A percentile compares a stretch with the other conserved stretches of the same genome.
Conservation (phyloP, 2,797 vertebrate species). For the Dicrostonyx torquatus region DNA sequence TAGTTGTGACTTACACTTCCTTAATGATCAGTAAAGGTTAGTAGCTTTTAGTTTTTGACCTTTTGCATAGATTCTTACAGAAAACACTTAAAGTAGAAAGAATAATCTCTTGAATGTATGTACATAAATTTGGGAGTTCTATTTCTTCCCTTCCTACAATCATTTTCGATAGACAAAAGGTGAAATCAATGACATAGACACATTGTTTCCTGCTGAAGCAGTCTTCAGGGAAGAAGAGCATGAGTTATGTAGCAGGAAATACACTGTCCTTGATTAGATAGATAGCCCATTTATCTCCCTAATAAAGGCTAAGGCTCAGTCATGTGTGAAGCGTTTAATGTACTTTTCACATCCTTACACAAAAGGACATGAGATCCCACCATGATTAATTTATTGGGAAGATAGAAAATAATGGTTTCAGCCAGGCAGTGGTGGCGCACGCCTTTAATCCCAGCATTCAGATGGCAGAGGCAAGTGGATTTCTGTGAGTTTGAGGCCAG, state of each 20-base stretch:
- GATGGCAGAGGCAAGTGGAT: no score
- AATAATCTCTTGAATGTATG: not conserved
- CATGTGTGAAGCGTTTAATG: not conserved
- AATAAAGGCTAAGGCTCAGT: not conserved
- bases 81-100: not conserved
- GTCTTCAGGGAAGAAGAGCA: not conserved
- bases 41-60: not conserved
- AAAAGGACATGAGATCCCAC: not conserved
- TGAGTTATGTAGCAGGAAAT: not conserved
- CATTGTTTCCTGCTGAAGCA: not conserved
- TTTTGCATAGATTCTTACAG: not conserved
- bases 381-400: not conserved
- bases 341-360: not conserved
- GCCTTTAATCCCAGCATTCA: no score
- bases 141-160: constrained; percentile 42
- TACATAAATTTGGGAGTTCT: not conserved
- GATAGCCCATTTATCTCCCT: not conserved
- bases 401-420: not conserved
- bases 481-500: no score
- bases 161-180: not conserved
- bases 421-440: no score
- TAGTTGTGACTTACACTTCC: not conserved
- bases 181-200: not conserved
- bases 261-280: not conserved
- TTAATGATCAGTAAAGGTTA: not conserved